Evolutionary conservation across 2,888 invertebrate species (phyloP).

Genomic region (Dryomyza anilis): DNA sequence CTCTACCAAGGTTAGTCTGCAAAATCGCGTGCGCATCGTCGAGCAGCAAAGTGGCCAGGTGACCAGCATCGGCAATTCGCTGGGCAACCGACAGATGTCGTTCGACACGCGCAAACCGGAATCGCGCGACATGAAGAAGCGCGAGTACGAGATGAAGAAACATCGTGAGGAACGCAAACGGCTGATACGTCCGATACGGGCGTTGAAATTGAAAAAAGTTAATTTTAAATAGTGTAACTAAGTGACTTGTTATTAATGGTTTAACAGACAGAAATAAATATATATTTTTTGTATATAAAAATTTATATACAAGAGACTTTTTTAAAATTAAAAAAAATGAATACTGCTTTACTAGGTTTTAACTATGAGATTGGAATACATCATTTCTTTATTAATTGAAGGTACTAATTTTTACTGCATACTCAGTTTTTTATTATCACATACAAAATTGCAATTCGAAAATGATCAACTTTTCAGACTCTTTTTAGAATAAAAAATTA

Average conservation of each 20-base stretch:
- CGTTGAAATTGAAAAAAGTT: conserved; percentile 59
- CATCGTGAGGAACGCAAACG: conserved; percentile 74
- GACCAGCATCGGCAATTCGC: conserved; percentile 65
- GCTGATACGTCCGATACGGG: conserved; percentile 66
- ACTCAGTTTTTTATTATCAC: too few species aligned
- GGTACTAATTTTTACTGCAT: too few species aligned
- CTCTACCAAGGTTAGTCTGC: conserved; percentile 63
- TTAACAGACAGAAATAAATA: too few species aligned
- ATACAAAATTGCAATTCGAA: too few species aligned
- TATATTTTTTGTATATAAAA: too few species aligned
- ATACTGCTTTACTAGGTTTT: too few species aligned
- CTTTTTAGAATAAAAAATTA: too few species aligned
- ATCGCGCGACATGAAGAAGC: conserved; percentile 64
- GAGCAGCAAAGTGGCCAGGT: conserved; percentile 62
- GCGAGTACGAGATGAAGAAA: conserved; percentile 68
- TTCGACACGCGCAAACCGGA: conserved; percentile 69
- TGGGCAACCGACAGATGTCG: conserved; percentile 81
- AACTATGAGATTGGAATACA: too few species aligned
- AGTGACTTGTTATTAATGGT: background rate
- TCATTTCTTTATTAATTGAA: too few species aligned
- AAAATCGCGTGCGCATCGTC: conserved; percentile 70
- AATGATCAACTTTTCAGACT: too few species aligned
- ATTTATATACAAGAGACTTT: too few species aligned
- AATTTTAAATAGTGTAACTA: conserved; percentile 53
- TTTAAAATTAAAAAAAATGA: too few species aligned